phyloP scores from a whole-genome alignment of 2,113 vertebrate genomes.

The Tachysurus fulvidraco region DNA sequence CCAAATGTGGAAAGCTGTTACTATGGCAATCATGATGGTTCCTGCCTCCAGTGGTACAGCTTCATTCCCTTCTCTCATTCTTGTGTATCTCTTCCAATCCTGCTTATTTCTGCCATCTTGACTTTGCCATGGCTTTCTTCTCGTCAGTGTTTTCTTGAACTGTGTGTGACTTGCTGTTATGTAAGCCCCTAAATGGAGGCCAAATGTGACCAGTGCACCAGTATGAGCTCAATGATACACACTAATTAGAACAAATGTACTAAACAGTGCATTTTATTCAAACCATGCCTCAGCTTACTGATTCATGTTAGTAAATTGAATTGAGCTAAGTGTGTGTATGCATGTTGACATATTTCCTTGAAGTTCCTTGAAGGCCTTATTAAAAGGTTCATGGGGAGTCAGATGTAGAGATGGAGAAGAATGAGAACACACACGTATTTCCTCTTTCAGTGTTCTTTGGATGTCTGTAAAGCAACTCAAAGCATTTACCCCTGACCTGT shows the following conservation, averaged over 20 bases:
- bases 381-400: background rate
- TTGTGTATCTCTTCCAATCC: background rate
- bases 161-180: slow-evolving; percentile 34
- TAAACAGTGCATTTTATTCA: slow-evolving; percentile 22
- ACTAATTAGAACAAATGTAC: slow-evolving; percentile 37
- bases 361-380: slow-evolving; percentile 14
- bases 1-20: background rate
- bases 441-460: slow-evolving; percentile 7
- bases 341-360: slow-evolving; percentile 11
- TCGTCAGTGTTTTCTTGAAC: background rate
- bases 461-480: slow-evolving; percentile 13
- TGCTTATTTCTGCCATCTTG: background rate
- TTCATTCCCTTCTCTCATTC: background rate
- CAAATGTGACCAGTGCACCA: slow-evolving; percentile 33
- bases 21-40: slow-evolving; percentile 18
- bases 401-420: slow-evolving; percentile 2
- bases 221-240: slow-evolving; percentile 20
- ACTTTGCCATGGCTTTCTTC: slow-evolving; percentile 1
- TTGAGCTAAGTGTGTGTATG: slow-evolving; percentile 1
- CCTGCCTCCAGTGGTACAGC: background rate
- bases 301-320: slow-evolving; percentile 23
- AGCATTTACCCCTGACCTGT: slow-evolving; percentile 35
- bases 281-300: slow-evolving; percentile 19
- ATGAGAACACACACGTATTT: slow-evolving; percentile 18
- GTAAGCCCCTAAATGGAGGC: slow-evolving; percentile 21